Evolutionary conservation across 2,888 invertebrate species (phyloP).

Genomic region (Capitulum mitella): DNA sequence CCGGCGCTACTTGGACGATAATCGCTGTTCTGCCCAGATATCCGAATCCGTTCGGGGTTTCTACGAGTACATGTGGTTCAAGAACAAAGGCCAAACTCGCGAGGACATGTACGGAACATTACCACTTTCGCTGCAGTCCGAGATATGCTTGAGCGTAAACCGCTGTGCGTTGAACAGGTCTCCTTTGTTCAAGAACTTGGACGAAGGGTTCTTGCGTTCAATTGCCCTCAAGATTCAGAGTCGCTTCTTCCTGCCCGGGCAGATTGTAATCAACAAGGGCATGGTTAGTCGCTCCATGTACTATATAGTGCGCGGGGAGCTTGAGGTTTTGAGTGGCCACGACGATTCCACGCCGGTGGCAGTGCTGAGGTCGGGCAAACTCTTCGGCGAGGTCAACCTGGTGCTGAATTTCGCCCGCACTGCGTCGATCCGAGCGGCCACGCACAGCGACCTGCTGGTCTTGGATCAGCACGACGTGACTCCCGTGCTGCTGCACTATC

Average conservation of each 20-base stretch:
- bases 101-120: not conserved
- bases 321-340: not conserved
- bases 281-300: not conserved
- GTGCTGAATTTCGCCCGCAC: conserved; percentile 7
- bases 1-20: not conserved
- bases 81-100: not conserved
- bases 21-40: not conserved
- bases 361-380: not conserved
- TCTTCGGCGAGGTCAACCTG: conserved; percentile 5
- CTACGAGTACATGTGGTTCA: conserved; percentile 8
- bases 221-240: not conserved
- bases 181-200: not conserved
- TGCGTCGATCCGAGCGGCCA: not conserved
- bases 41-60: not conserved
- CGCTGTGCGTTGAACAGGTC: not conserved
- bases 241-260: not conserved
- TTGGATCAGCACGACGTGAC: not conserved
- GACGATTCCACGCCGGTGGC: not conserved
- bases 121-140: not conserved
- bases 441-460: not conserved
- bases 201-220: not conserved
- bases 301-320: not conserved
- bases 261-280: conserved; percentile 5
- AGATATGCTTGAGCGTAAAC: not conserved
- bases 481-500: not conserved